These are phyloP conservation scores for Papilio polytes DNA, from an alignment of 1,140 invertebrate genomes.

Conservation along the genomic window DNA sequence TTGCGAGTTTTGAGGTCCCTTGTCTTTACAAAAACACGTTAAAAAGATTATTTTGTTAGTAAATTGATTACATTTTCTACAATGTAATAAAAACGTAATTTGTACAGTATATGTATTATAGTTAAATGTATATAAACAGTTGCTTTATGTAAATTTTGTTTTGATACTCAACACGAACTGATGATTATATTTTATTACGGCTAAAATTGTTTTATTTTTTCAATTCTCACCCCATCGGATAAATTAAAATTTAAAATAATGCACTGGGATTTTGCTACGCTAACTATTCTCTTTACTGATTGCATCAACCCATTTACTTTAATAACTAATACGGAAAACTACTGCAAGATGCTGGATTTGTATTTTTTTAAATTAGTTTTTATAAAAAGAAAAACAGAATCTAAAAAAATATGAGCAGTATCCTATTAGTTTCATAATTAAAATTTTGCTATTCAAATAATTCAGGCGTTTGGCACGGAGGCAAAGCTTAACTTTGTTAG, in stretches of 20 bases:
- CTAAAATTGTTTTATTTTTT: slow-evolving; percentile 47
- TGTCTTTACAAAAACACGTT: too few relatives aligned
- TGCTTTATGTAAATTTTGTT: slow-evolving; percentile 73
- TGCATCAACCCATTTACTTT: too few relatives aligned
- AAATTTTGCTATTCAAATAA: background rate
- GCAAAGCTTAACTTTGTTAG: background rate
- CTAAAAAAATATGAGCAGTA: background rate
- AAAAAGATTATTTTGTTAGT: background rate
- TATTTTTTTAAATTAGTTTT: too few relatives aligned
- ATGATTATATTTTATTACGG: slow-evolving; percentile 80
- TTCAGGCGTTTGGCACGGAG: background rate
- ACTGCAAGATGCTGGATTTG: too few relatives aligned
- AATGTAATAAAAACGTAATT: background rate
- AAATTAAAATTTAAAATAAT: background rate
- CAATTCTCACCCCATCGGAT: background rate
- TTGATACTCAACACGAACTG: slow-evolving; percentile 81
- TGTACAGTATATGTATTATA: slow-evolving; percentile 56
- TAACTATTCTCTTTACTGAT: too few relatives aligned
- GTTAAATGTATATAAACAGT: slow-evolving; percentile 56
- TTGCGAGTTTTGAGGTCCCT: too few relatives aligned
- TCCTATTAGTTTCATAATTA: background rate
- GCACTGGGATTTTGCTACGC: background rate
- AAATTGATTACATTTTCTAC: background rate
- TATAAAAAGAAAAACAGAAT: too few relatives aligned
- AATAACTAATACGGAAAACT: too few relatives aligned